Base-by-base conservation (phyloP, 1,140 invertebrate species). In the Anastrepha obliqua region DNA sequence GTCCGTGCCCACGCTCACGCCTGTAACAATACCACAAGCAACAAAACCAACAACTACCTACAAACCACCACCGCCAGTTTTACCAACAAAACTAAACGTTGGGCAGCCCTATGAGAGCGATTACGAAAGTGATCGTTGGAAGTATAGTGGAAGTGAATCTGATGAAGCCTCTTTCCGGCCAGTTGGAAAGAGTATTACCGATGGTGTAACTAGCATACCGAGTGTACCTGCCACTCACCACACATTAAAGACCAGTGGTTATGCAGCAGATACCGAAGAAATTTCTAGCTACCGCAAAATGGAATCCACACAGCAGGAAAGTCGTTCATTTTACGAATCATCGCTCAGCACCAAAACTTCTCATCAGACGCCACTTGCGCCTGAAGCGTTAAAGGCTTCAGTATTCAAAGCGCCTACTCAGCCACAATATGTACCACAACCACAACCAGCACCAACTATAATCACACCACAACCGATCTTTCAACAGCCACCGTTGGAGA, bases 121-220 rank as follows among this genome's bases (percentile, higher is more conserved):
- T 89, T 96, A 97, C 89, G 96, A 96, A 91, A 96, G 96, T 89
- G 96, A 96, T 93, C 96, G 95, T 90, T 96, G 95, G 95, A 95
- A 95, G 85, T 95, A 95, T 20, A 95, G 94, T 88, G 95, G 95
- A 87, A 96, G 96, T 90, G 96, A 96, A 67, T 95, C 93, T 39
- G 96, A 96, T 88, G 95, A 96, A 87, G 94, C 94, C 95, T 95
- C 92, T 90, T 95, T 88, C 94, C 93, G 91, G 93, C 96, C 0
- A 93, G 94, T 87, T 92, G 95, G 8, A 95, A 95, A 17, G 91
- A 94, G 29, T 74, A 93, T 42, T 89, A 95, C 86, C 86, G 65
- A 55, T 42, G 60, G 92, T 1, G 89, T 91, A 47, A 55, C 67
- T n/a, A 42, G 55, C 7, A 8, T 13, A 74, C 67, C 67, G 42